phyloP scores from a whole-genome alignment of 1,140 invertebrate genomes.

The Drosophila arizonae region DNA sequence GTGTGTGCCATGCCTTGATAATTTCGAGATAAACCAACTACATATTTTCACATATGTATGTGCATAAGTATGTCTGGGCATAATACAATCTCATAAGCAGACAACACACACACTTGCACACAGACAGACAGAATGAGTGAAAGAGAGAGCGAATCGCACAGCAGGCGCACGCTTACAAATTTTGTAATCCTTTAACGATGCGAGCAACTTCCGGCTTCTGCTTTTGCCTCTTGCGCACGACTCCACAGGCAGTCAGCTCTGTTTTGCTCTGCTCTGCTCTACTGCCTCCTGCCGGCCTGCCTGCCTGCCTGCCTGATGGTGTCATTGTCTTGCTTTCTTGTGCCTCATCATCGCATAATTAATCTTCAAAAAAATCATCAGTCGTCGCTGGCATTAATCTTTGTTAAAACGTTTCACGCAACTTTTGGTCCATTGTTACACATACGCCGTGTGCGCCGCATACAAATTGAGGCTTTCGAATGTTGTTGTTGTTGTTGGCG shows the following conservation, averaged over 20 bases:
- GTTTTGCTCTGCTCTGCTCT: slow-evolving; percentile 6
- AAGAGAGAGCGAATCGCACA: slow-evolving; percentile 9
- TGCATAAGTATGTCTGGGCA: slow-evolving; percentile 2
- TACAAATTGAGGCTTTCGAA: slow-evolving; percentile 51
- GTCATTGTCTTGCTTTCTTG: slow-evolving; percentile 70
- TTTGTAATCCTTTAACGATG: slow-evolving; percentile 81
- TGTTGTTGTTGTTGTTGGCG: slow-evolving; percentile 20
- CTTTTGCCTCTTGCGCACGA: slow-evolving; percentile 50
- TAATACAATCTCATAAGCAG: slow-evolving; percentile 7
- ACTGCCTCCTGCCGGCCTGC: slow-evolving; percentile 20
- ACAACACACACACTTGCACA: not conserved
- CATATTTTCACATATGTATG: slow-evolving; percentile 31
- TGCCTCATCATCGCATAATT: slow-evolving; percentile 82
- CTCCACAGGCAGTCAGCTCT: slow-evolving; percentile 31
- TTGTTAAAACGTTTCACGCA: slow-evolving; percentile 82
- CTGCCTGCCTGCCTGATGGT: slow-evolving; percentile 31
- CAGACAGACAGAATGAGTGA: not conserved
- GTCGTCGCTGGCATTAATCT: slow-evolving; percentile 81
- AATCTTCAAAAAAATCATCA: slow-evolving; percentile 82
- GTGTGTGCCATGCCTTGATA: slow-evolving; percentile 35
- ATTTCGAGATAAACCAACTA: slow-evolving; percentile 52
- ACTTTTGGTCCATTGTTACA: slow-evolving; percentile 81
- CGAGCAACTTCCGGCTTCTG: slow-evolving; percentile 64
- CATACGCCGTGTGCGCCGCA: slow-evolving; percentile 72
- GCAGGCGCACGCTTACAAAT: slow-evolving; percentile 72